phyloP scores from a whole-genome alignment of 92 coral and sea anemone species.

The Epizoanthus ramosus region DNA sequence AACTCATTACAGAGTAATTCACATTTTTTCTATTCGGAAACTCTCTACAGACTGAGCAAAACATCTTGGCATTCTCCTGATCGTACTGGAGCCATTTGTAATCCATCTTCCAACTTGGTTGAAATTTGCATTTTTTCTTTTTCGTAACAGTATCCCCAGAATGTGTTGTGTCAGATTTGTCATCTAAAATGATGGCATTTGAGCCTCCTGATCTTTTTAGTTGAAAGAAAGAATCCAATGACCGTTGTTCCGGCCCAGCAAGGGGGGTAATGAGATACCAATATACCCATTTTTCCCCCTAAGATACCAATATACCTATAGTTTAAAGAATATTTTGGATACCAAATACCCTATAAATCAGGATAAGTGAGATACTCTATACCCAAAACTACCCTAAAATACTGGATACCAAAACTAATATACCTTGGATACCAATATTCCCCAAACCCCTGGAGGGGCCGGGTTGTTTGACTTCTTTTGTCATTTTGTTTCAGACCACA shows the following conservation, averaged over 20 bases:
- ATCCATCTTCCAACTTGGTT: constrained; percentile 9
- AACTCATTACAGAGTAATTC: constrained; percentile 5
- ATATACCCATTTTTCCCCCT: too few species aligned
- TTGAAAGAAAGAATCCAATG: constrained; percentile 39
- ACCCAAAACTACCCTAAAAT: too few species aligned
- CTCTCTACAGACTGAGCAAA: constrained; percentile 15
- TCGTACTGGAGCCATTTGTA: constrained; percentile 32
- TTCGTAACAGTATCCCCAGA: constrained; percentile 19
- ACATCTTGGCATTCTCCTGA: constrained; percentile 18
- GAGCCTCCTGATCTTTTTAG: constrained; percentile 42
- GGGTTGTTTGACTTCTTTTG: constrained; percentile 25
- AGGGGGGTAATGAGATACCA: too few species aligned
- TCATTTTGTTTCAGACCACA: constrained; percentile 27
- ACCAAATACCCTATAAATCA: too few species aligned
- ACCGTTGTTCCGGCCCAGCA: too few species aligned
- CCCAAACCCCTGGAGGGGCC: too few species aligned
- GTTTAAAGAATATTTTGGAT: too few species aligned
- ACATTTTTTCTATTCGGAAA: constrained; percentile 10
- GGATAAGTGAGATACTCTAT: too few species aligned
- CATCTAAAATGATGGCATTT: constrained; percentile 31
- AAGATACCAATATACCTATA: too few species aligned
- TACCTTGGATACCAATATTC: too few species aligned
- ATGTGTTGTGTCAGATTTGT: constrained; percentile 28
- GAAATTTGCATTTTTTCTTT: constrained; percentile 30
- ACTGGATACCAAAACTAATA: too few species aligned